Conservation (phyloP, 1,140 invertebrate species). For the Pseudomyrmex flavicornis region DNA sequence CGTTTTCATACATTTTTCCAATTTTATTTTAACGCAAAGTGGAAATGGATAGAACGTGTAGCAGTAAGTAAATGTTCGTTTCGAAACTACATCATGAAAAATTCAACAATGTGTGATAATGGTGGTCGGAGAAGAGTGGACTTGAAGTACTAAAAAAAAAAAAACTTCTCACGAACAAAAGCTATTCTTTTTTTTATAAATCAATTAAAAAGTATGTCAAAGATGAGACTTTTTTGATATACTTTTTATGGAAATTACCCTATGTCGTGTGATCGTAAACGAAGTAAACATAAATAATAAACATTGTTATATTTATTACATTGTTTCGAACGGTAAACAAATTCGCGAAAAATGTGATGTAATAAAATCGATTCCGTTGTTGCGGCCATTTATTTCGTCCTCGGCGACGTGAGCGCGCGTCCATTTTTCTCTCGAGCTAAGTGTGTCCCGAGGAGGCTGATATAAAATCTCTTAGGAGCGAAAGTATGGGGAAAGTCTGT, state of each 20-base stretch:
- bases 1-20: slow-evolving; percentile 1
- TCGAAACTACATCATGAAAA: neutral
- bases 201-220: neutral
- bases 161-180: too few species aligned
- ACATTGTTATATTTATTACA: too few species aligned
- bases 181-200: too few species aligned
- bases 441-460: neutral
- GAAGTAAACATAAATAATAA: neutral
- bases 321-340: too few species aligned
- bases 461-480: slow-evolving; percentile 17
- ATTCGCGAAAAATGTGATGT: too few species aligned
- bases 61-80: neutral
- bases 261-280: neutral
- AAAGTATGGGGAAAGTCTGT: slow-evolving; percentile 1
- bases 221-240: slow-evolving; percentile 9
- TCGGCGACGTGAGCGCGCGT: neutral
- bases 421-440: slow-evolving; percentile 17
- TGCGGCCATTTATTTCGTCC: slow-evolving; percentile 7
- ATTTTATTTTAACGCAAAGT: neutral
- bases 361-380: too few species aligned
- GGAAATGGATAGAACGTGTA: slow-evolving; percentile 3
- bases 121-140: neutral
- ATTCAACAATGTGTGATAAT: neutral
- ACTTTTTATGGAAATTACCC: neutral
- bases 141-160: too few species aligned